Conservation (phyloP, 2,113 vertebrate genomes). For the Indri indri region DNA sequence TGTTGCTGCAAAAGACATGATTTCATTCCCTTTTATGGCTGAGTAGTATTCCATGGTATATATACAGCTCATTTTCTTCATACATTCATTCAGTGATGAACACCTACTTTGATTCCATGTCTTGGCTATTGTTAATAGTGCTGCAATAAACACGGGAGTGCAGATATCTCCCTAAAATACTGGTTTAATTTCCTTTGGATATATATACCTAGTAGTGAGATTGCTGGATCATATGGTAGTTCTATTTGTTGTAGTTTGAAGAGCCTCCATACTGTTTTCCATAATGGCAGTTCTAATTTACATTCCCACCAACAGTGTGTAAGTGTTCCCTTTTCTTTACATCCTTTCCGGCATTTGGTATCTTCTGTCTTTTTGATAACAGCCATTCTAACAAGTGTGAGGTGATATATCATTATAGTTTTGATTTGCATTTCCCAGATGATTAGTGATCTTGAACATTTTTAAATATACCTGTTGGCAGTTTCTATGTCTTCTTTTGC, state of each 20-base stretch:
- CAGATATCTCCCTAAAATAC: neutral
- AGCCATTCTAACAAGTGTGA: neutral
- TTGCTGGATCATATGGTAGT: neutral
- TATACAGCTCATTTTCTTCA: neutral
- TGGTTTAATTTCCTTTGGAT: neutral
- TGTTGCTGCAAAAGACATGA: neutral
- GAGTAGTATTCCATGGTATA: neutral
- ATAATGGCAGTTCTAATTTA: neutral
- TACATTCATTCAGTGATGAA: neutral
- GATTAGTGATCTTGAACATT: neutral
- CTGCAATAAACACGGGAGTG: neutral
- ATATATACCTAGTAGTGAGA: neutral
- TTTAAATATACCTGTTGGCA: neutral
- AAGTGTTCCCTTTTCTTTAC: neutral
- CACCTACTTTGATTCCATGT: neutral
- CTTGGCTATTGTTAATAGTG: neutral
- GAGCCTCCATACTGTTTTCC: neutral
- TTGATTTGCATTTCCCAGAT: neutral
- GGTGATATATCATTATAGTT: neutral
- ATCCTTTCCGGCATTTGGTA: neutral
- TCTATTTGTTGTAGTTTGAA: neutral
- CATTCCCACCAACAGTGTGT: neutral
- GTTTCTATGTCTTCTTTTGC: neutral
- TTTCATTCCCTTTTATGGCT: neutral
- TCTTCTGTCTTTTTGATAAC: neutral